Percentiles rank a stretch among this genome's conserved stretches.
Evolutionary conservation across 2,797 vertebrate species (phyloP).

Genomic region (Thripadectes ignobilis): DNA sequence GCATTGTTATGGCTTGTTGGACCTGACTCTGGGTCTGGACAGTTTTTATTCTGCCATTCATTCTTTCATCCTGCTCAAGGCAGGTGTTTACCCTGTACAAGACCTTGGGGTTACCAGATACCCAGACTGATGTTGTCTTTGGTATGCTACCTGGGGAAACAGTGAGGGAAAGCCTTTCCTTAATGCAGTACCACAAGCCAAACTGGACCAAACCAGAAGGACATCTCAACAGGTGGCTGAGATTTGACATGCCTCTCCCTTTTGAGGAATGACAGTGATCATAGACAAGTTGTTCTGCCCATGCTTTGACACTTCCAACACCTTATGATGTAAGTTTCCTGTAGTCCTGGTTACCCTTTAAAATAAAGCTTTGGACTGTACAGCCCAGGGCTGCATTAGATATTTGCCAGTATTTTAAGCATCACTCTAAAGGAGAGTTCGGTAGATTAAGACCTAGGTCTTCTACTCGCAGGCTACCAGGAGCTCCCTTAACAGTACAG

Average conservation of each 20-base stretch:
- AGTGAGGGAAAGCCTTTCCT: not conserved
- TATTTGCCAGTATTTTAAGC: not conserved
- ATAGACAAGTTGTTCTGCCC: not conserved
- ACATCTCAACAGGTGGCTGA: not conserved
- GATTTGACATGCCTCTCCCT: not conserved
- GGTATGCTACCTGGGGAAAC: not conserved
- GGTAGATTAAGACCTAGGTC: not conserved
- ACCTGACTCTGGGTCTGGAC: not conserved
- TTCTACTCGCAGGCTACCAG: not conserved
- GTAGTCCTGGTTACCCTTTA: not conserved
- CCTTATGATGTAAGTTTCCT: not conserved
- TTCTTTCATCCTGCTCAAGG: not conserved
- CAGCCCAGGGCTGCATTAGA: not conserved
- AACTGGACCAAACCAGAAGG: not conserved
- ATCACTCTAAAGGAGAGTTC: not conserved
- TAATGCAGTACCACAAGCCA: not conserved
- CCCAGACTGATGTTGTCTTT: not conserved
- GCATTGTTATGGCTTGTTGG: not conserved
- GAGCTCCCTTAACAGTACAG: not conserved
- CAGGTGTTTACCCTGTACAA: not conserved
- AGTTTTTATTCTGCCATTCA: not conserved
- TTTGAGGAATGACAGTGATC: not conserved
- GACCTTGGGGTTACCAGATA: not conserved
- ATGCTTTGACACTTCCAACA: not conserved
- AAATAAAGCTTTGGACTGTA: not conserved